Conservation (phyloP, 2,113 vertebrate genomes). For the Gasterosteus aculeatus region DNA sequence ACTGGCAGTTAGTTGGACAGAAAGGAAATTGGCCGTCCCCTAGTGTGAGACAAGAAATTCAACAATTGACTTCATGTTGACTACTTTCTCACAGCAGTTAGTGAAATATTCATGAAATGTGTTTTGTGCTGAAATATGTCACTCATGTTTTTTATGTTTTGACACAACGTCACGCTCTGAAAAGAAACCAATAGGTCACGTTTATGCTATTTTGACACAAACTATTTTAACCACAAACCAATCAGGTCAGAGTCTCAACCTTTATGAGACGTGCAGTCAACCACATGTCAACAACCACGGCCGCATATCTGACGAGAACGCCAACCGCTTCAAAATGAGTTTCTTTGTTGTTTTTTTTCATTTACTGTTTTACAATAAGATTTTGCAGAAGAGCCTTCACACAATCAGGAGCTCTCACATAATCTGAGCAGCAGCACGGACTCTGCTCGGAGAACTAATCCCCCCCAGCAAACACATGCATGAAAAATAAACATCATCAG, state of each 20-base stretch:
- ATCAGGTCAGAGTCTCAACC: background rate
- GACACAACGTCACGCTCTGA: background rate
- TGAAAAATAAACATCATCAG: constrained; percentile 9
- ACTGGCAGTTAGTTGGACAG: background rate
- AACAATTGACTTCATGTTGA: background rate
- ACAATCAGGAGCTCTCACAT: background rate
- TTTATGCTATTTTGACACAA: background rate
- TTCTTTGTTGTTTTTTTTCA: background rate
- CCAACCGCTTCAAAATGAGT: background rate
- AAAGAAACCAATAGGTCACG: background rate
- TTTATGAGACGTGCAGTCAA: background rate
- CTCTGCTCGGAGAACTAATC: constrained; percentile 9
- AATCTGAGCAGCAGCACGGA: background rate
- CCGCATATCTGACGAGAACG: background rate
- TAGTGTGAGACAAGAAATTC: background rate
- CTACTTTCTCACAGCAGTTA: background rate
- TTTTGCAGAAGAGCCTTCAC: background rate
- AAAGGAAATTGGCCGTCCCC: background rate
- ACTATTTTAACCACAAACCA: background rate
- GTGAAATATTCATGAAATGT: background rate
- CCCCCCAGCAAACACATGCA: constrained; percentile 9
- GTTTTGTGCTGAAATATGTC: no score
- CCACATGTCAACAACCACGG: background rate
- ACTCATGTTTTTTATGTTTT: background rate
- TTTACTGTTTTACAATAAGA: background rate